Base-by-base conservation (phyloP, 35 echinoderm and acorn worm species). In the Diadema setosum region DNA sequence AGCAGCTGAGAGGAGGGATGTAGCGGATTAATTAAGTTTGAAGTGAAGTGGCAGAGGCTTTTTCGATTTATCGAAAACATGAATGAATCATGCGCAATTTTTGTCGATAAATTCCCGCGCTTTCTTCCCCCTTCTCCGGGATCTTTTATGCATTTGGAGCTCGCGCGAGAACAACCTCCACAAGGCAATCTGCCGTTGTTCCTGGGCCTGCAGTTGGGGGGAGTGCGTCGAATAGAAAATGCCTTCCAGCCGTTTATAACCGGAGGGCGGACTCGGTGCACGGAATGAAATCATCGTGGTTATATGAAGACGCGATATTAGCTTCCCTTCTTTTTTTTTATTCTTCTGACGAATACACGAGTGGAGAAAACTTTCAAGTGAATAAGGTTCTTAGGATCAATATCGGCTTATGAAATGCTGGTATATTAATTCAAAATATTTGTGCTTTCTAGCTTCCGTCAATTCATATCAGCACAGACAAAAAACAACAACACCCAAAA, bases 41-140 rank as follows among this genome's bases (percentile, higher is more conserved):
- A 33, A 26, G 30, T 33, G 63, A 67, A 33, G 37, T 67, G 63
- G 29, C 63, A 26, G 63, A 34, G 21, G 63, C n/a, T n/a, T 67
- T 67, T 33, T 67, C 63, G 63, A 67, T 67, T 67, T 67, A 67
- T 67, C 63, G 63, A 67, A 29, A 67, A 67, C 63, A 67, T 67
- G 63, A 67, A 67, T 67, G 63, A 67, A 67, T 67, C 63, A 67
- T 67, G 63, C 63, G 16, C 63, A 67, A 67, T 67, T 67, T n/a
- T 16, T 34, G 29, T 67, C 63, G 63, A 67, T 67, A 67, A 67
- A 67, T 67, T 34, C 15, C 37, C 63, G 37, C 63, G 30, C 37
- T 67, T 24, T 67, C 24, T 16, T 34, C 37, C 63, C 37, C 63
- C 30, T 67, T 67, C 37, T 67, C 63, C 37, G 37, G 63, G n/a